A percentile compares a stretch with the other conserved stretches of the same genome.
phyloP scores from a whole-genome alignment of 2,113 vertebrate genomes.

The Monopterus albus region DNA sequence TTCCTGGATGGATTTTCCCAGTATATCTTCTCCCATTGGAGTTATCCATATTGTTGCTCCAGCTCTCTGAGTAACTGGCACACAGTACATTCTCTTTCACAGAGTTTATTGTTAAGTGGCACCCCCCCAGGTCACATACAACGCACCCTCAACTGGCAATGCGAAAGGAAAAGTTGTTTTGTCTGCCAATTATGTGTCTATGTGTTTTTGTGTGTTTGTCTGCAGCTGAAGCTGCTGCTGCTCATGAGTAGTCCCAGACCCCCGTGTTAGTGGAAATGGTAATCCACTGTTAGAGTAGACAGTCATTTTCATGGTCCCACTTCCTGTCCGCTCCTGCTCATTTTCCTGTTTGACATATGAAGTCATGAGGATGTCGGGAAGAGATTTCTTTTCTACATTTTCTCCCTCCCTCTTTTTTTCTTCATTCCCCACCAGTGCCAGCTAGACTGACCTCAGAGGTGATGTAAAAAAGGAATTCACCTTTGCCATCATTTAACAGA shows the following conservation, averaged over 20 bases:
- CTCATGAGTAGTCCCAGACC: conserved; percentile 29
- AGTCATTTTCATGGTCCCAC: conserved; percentile 53
- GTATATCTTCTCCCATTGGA: neutral
- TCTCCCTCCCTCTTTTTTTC: conserved; percentile 13
- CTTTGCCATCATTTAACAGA: neutral
- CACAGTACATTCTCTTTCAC: conserved; percentile 9
- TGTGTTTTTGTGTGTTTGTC: conserved; percentile 20
- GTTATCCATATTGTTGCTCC: conserved; percentile 2
- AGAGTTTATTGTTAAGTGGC: conserved; percentile 25
- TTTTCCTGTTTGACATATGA: conserved; percentile 76
- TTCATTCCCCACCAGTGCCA: conserved; percentile 27
- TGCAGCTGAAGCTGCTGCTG: conserved; percentile 6
- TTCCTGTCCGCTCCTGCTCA: conserved; percentile 66
- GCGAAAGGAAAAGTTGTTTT: conserved; percentile 46
- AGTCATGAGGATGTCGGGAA: conserved; percentile 65
- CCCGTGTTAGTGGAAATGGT: conserved; percentile 14
- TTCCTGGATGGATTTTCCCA: neutral
- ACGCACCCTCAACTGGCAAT: conserved; percentile 35
- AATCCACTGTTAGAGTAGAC: conserved; percentile 23
- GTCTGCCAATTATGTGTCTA: conserved; percentile 1
- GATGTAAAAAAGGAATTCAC: conserved; percentile 21
- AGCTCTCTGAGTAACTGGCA: no score
- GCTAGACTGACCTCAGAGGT: conserved; percentile 40
- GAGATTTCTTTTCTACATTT: no score
- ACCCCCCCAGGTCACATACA: no score